Evolutionary conservation across 2,113 vertebrate species (phyloP).

Genomic region (Halcyon malimbica): DNA sequence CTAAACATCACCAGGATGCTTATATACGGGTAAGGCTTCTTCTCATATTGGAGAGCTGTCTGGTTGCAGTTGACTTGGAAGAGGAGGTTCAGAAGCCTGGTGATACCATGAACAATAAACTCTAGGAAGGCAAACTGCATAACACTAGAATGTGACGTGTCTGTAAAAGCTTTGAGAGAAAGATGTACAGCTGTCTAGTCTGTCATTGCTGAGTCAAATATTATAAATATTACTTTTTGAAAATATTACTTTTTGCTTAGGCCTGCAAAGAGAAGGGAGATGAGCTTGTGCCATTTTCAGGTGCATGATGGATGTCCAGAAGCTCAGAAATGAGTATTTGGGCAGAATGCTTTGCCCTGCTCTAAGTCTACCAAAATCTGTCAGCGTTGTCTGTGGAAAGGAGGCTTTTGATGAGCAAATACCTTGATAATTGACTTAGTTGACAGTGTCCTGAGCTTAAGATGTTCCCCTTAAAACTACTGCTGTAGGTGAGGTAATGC

Average conservation of each 20-base stretch:
- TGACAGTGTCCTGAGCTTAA: background rate
- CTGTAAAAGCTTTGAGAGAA: background rate
- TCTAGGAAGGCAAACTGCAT: background rate
- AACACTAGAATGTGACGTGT: background rate
- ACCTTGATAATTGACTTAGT: background rate
- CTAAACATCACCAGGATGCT: constrained; percentile 93
- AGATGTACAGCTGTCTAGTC: background rate
- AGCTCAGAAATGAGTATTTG: background rate
- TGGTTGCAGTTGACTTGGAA: background rate
- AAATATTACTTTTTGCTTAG: background rate
- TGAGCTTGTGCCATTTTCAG: background rate
- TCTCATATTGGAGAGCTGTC: background rate
- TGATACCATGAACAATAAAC: background rate
- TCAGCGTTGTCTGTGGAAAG: background rate
- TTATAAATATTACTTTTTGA: background rate
- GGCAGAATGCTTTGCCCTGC: background rate
- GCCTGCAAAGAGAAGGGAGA: background rate
- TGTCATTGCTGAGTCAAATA: background rate
- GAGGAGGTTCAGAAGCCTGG: background rate
- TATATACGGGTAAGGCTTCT: constrained; percentile 90
- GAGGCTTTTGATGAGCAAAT: background rate
- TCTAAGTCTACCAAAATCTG: background rate
- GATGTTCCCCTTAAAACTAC: background rate
- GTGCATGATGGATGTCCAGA: background rate
- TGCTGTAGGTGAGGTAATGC: background rate